Percentiles rank a stretch among this genome's conserved stretches.
Conservation (phyloP, 2,888 invertebrate species). For the Hemithea aestivaria region DNA sequence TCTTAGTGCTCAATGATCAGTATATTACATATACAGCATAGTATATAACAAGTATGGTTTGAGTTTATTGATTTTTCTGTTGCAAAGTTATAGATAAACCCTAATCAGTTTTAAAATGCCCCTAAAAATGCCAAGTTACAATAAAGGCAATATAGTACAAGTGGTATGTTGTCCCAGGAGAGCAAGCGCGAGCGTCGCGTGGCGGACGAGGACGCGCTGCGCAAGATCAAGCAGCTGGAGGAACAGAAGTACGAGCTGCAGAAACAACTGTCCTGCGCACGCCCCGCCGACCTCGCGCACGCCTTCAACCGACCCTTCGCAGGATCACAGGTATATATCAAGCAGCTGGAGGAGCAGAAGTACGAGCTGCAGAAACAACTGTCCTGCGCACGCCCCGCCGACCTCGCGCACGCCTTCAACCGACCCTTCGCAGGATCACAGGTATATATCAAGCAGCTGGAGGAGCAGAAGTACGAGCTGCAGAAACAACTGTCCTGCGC, state of each 20-base stretch:
- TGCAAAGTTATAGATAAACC: no score
- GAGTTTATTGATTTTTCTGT: no score
- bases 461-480: slow-evolving; percentile 94
- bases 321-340: slow-evolving; percentile 85
- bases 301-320: slow-evolving; percentile 83
- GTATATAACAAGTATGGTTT: no score
- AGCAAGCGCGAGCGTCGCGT: slow-evolving; percentile 95
- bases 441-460: slow-evolving; percentile 89
- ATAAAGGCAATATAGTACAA: no score
- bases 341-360: slow-evolving; percentile 95
- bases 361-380: slow-evolving; percentile 95
- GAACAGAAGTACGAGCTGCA: slow-evolving; percentile 95
- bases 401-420: slow-evolving; percentile 75
- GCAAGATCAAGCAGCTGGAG: slow-evolving; percentile 96
- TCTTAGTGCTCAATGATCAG: no score
- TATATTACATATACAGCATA: no score
- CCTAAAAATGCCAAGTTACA: no score
- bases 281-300: slow-evolving; percentile 69
- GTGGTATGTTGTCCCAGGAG: slow-evolving; percentile 79
- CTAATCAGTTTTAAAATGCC: no score
- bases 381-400: slow-evolving; percentile 79
- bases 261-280: slow-evolving; percentile 88
- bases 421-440: slow-evolving; percentile 86
- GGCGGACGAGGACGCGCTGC: slow-evolving; percentile 95
- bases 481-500: slow-evolving; percentile 92